Percentiles rank a stretch among this genome's conserved stretches.
phyloP scores from a whole-genome alignment of 2,888 invertebrate species.

The Loripinus fragilis region DNA sequence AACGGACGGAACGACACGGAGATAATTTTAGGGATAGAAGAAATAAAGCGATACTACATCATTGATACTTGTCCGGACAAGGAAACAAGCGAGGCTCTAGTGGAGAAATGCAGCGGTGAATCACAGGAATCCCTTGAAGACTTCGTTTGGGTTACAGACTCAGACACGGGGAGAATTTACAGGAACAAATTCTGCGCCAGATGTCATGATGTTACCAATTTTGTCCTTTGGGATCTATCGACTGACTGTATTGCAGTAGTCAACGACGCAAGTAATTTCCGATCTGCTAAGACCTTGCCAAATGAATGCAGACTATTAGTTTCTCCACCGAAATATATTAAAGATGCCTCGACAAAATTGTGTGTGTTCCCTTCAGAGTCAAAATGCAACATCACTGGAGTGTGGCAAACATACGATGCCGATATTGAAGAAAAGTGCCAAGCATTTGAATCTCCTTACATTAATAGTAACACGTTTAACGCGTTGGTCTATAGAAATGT shows the following conservation, averaged over 20 bases:
- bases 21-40: no score
- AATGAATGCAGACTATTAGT: background rate
- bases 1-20: no score
- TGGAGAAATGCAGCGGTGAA: background rate
- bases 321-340: background rate
- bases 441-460: background rate
- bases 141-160: background rate
- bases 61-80: background rate
- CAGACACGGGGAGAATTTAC: background rate
- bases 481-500: background rate
- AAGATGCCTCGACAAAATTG: background rate
- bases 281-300: background rate
- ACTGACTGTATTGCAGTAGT: background rate
- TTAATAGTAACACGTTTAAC: background rate
- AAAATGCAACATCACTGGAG: background rate
- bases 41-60: no score
- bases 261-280: no score
- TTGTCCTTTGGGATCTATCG: background rate
- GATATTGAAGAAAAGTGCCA: background rate
- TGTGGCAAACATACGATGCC: background rate
- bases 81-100: background rate
- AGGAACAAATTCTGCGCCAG: background rate
- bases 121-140: background rate
- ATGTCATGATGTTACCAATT: background rate
- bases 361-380: background rate